phyloP scores from a whole-genome alignment of 2,888 invertebrate genomes.

The Volucella inanis region DNA sequence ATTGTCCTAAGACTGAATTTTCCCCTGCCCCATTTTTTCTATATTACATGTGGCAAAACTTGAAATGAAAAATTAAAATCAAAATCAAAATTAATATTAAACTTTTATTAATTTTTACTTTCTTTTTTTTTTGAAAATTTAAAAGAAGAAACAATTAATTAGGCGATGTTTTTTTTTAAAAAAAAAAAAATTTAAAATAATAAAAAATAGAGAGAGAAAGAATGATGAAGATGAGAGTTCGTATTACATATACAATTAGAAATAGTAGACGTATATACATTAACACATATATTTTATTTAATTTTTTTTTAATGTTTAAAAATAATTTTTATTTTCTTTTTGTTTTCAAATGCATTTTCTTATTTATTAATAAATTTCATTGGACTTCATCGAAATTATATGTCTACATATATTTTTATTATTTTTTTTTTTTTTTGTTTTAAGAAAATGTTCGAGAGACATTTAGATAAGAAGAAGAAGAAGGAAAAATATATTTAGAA shows the following conservation, averaged over 20 bases:
- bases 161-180: neutral
- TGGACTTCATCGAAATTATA: constrained; percentile 65
- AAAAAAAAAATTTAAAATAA: constrained; percentile 37
- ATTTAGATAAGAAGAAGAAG: constrained; percentile 27
- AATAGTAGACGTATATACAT: constrained; percentile 54
- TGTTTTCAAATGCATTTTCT: constrained; percentile 58
- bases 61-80: constrained; percentile 17
- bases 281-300: constrained; percentile 5
- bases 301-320: constrained; percentile 52
- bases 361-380: constrained; percentile 68
- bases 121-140: neutral
- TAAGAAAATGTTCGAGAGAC: constrained; percentile 40
- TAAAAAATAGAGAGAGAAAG: constrained; percentile 66
- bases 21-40: constrained; percentile 69
- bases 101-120: constrained; percentile 35
- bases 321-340: constrained; percentile 30
- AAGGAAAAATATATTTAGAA: constrained; percentile 17
- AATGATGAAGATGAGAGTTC: constrained; percentile 64
- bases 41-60: constrained; percentile 62
- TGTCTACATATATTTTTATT: neutral
- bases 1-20: constrained; percentile 79
- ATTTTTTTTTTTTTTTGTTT: constrained; percentile 1
- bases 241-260: constrained; percentile 67
- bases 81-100: constrained; percentile 64
- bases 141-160: constrained; percentile 4